These are phyloP conservation scores for Drosophila orena DNA, from an alignment of 1,140 invertebrate species.

Conservation along the genomic window DNA sequence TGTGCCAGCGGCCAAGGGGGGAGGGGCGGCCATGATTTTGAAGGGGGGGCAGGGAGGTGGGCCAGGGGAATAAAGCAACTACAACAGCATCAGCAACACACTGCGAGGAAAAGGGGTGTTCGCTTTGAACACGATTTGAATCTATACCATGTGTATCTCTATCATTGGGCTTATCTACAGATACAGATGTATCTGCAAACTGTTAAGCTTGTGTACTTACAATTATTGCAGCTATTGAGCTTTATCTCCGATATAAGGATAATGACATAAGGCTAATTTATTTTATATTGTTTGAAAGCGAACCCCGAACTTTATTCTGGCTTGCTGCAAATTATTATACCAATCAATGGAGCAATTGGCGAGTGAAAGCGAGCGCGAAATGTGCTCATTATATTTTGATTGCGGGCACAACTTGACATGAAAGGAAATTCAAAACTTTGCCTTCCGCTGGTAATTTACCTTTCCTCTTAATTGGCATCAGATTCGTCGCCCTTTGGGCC, in stretches of 20 bases:
- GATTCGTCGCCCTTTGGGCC: slow-evolving; percentile 4
- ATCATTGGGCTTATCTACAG: too few species aligned
- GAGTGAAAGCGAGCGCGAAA: slow-evolving; percentile 4
- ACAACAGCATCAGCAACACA: slow-evolving; percentile 5
- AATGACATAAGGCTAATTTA: too few species aligned
- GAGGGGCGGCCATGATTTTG: not conserved
- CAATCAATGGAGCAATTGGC: too few species aligned
- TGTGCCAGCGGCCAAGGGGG: slow-evolving; percentile 17
- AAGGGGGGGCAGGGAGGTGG: slow-evolving; percentile 2
- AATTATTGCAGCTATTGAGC: too few species aligned
- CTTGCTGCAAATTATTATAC: not conserved
- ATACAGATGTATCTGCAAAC: too few species aligned
- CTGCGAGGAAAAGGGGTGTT: not conserved
- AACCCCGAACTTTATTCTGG: not conserved
- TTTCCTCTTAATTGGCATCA: slow-evolving; percentile 14
- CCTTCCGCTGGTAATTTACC: slow-evolving; percentile 15
- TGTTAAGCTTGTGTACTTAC: too few species aligned
- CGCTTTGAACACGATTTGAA: not conserved
- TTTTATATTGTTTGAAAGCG: not conserved
- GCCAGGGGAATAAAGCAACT: slow-evolving; percentile 21
- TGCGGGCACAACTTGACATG: not conserved
- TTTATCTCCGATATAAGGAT: too few species aligned
- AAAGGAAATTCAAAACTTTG: slow-evolving; percentile 23
- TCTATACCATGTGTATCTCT: too few species aligned
- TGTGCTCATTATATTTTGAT: slow-evolving; percentile 15